Conservation (phyloP, 2,888 invertebrate genomes). For the Candidula unifasciata region DNA sequence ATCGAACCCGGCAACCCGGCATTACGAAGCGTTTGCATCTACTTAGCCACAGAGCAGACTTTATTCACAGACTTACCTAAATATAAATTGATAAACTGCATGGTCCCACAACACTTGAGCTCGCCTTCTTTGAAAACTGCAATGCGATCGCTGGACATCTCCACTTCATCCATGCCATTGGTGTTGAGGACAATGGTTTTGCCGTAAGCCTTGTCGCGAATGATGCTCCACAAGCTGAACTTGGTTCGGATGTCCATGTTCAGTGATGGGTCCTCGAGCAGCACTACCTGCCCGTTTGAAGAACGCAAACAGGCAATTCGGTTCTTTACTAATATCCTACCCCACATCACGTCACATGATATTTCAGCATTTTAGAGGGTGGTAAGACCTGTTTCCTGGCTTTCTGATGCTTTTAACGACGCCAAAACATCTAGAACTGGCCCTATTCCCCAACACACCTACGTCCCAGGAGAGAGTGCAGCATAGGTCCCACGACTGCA, state of each 20-base stretch:
- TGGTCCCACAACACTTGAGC: conserved; percentile 16
- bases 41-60: neutral
- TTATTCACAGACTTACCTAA: neutral
- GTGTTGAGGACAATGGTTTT: conserved; percentile 23
- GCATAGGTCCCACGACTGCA: no score
- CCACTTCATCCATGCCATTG: conserved; percentile 10
- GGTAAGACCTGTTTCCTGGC: no score
- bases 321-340: no score
- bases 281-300: conserved; percentile 15
- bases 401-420: no score
- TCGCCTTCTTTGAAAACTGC: neutral
- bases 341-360: no score
- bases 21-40: neutral
- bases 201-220: neutral
- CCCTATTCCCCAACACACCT: no score
- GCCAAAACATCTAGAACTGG: no score
- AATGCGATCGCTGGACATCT: conserved; percentile 5
- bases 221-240: conserved; percentile 15
- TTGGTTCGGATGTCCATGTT: conserved; percentile 9
- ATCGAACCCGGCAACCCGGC: no score
- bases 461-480: no score
- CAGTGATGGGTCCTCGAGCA: conserved; percentile 15
- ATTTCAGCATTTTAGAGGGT: no score
- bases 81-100: conserved; percentile 9
- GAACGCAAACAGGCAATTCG: no score